Percentiles rank a stretch among this genome's conserved stretches.
These are phyloP conservation scores for Neotoma lepida DNA, from an alignment of 2,113 vertebrate species.

Conservation along the genomic window DNA sequence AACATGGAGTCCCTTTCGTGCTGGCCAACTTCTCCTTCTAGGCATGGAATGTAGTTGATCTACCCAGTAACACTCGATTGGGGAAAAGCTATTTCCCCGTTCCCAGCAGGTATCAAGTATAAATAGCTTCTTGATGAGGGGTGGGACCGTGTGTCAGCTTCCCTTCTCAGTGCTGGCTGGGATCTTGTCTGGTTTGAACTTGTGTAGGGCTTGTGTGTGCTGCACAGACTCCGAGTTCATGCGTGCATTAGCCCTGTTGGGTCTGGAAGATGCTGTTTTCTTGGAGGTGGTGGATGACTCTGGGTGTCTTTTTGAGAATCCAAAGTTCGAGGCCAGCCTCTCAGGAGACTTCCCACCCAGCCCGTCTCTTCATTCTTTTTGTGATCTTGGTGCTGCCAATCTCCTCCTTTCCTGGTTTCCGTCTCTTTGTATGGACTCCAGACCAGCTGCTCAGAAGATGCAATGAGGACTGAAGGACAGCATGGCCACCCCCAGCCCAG, in stretches of 20 bases:
- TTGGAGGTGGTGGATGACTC: background rate
- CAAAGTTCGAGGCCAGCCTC: fast-evolving
- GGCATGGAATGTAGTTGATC: background rate
- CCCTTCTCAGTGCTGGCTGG: background rate
- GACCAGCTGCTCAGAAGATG: fast-evolving
- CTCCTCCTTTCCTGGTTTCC: fast-evolving
- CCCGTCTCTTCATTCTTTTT: no score
- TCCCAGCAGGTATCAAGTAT: no score
- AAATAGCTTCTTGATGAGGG: background rate
- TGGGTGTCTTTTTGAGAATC: background rate
- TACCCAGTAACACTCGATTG: background rate
- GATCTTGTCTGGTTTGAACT: background rate
- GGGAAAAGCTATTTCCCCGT: background rate
- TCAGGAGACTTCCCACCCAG: background rate
- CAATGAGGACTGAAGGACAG: fast-evolving
- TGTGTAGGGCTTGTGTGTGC: background rate
- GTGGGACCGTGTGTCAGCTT: background rate
- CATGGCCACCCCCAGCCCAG: fast-evolving
- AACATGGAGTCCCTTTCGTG: background rate
- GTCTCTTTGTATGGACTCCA: fast-evolving
- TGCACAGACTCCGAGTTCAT: background rate
- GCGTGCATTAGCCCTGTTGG: background rate
- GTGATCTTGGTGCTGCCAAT: fast-evolving
- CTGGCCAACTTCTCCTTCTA: background rate
- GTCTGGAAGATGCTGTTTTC: background rate